These are phyloP conservation scores for Phengaris arion DNA, from an alignment of 2,888 invertebrate species.

Conservation along the genomic window DNA sequence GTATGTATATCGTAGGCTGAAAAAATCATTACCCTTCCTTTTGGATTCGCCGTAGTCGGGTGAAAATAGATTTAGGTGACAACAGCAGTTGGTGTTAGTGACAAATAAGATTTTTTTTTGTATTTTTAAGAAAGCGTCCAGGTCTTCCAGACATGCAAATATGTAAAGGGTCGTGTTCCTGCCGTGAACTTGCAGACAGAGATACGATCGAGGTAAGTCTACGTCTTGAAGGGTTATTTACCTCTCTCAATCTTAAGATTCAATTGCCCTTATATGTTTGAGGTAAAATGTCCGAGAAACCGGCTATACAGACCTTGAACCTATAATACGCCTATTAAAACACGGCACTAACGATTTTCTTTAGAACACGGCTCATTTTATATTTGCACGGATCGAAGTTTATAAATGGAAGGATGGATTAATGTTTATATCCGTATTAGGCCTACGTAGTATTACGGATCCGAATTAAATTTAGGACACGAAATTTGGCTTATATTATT, in stretches of 20 bases:
- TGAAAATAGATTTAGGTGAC: too few relatives aligned
- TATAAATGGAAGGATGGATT: too few relatives aligned
- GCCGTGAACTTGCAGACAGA: neutral
- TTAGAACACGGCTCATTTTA: neutral
- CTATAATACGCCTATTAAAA: neutral
- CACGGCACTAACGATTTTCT: neutral
- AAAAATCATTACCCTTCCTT: too few relatives aligned
- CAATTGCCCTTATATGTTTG: neutral
- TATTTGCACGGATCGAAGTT: neutral
- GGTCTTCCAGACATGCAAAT: too few relatives aligned
- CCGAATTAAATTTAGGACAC: neutral
- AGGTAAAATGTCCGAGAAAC: neutral
- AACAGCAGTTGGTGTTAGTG: too few relatives aligned
- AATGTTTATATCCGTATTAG: too few relatives aligned
- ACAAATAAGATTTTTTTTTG: too few relatives aligned
- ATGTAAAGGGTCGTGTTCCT: too few relatives aligned
- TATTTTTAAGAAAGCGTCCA: too few relatives aligned
- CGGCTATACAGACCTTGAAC: neutral
- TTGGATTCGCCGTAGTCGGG: too few relatives aligned
- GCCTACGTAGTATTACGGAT: too few relatives aligned
- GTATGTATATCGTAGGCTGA: too few relatives aligned
- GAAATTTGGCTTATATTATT: neutral
- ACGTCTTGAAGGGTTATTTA: constrained; percentile 1
- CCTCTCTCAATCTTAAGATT: neutral
- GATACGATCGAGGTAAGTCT: neutral